phyloP scores from a whole-genome alignment of 2,888 invertebrate genomes.

The Spodoptera exigua region DNA sequence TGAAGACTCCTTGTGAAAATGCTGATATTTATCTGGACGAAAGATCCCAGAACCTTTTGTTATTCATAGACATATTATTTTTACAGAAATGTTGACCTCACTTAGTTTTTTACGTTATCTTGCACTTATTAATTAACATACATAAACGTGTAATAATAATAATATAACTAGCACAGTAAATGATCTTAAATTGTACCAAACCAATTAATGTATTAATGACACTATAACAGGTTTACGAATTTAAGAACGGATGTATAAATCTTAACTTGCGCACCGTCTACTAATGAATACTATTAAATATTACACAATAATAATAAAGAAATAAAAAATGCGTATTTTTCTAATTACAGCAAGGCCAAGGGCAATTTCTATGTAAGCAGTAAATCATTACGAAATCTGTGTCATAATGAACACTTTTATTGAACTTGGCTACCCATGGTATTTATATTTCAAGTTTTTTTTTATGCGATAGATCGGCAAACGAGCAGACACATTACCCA shows the following conservation, averaged over 20 bases:
- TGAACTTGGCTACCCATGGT: too few relatives aligned
- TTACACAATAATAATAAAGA: constrained; percentile 36
- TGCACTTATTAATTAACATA: too few relatives aligned
- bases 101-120: too few relatives aligned
- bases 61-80: too few relatives aligned
- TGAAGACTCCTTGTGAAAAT: too few relatives aligned
- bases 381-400: constrained; percentile 26
- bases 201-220: constrained; percentile 42
- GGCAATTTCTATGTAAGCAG: constrained; percentile 26
- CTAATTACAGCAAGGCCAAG: constrained; percentile 51
- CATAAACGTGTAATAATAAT: too few relatives aligned
- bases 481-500: too few relatives aligned
- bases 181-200: constrained; percentile 11
- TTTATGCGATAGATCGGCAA: too few relatives aligned
- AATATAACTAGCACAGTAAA: background rate
- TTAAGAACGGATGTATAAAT: constrained; percentile 52
- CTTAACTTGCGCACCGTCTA: constrained; percentile 15
- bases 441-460: too few relatives aligned
- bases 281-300: constrained; percentile 16
- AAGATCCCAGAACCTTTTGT: too few relatives aligned
- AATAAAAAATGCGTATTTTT: constrained; percentile 15
- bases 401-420: background rate
- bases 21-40: too few relatives aligned
- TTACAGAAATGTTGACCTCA: too few relatives aligned
- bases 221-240: constrained; percentile 34